These are phyloP conservation scores for Sinocyclocheilus grahami DNA, from an alignment of 2,113 vertebrate genomes.

Conservation along the genomic window DNA sequence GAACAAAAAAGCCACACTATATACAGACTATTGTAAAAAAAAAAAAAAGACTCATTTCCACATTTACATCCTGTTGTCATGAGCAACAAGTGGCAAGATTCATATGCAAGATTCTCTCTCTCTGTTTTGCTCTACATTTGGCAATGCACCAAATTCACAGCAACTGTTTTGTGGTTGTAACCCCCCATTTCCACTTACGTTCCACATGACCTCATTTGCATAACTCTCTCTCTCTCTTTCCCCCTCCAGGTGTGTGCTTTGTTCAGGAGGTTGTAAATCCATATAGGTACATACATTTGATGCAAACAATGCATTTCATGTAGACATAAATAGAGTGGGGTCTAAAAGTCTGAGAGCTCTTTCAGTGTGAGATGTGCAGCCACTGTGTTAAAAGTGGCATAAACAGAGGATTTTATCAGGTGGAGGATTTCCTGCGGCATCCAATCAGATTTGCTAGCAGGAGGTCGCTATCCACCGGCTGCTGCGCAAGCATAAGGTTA, in stretches of 20 bases:
- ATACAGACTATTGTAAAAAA: constrained; percentile 35
- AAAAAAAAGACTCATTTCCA: not conserved
- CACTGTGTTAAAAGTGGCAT: not conserved
- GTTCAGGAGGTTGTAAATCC: constrained; percentile 32
- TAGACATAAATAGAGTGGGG: not conserved
- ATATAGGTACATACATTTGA: not conserved
- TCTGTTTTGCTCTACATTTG: not conserved
- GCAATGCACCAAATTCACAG: constrained; percentile 23
- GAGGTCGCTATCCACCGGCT: not conserved
- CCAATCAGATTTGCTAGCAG: not conserved
- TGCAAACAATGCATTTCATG: not conserved
- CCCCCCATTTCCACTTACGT: not conserved
- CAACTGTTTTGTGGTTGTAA: constrained; percentile 28
- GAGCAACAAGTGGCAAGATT: constrained; percentile 14
- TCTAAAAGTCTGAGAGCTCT: not conserved
- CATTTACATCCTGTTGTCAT: constrained; percentile 13
- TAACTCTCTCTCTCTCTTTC: not conserved
- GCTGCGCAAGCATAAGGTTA: not conserved
- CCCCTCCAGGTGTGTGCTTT: constrained; percentile 38
- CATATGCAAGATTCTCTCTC: not conserved
- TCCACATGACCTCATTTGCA: constrained; percentile 11
- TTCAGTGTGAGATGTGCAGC: not conserved
- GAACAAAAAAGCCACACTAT: constrained; percentile 22
- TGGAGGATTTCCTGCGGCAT: no score
- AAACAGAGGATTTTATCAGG: not conserved